phyloP scores from a whole-genome alignment of 1,140 invertebrate species.

The Temnothorax nylanderi region DNA sequence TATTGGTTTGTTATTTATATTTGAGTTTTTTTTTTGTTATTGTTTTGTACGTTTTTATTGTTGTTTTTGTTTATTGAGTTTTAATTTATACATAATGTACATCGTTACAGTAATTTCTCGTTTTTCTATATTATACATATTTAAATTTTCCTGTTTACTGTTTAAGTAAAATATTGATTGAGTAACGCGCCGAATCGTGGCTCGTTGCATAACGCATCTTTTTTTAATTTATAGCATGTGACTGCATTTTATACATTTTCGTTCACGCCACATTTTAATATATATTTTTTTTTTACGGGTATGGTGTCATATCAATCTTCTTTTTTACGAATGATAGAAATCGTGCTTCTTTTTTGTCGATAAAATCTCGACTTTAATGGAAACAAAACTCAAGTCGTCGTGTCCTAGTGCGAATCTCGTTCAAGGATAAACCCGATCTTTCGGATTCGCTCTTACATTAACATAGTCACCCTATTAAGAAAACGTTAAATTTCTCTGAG shows the following conservation, averaged over 20 bases:
- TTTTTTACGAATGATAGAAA: conserved; percentile 16
- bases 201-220: background rate
- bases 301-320: conserved; percentile 7
- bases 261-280: background rate
- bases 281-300: background rate
- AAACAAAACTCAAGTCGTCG: conserved; percentile 5
- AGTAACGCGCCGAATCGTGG: background rate
- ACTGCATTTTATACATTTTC: background rate
- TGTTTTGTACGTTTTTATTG: too few relatives aligned
- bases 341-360: background rate
- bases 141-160: background rate
- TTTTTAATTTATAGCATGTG: conserved; percentile 9
- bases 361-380: conserved; percentile 40
- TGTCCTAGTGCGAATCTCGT: conserved; percentile 45
- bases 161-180: conserved; percentile 10
- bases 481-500: conserved; percentile 28
- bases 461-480: conserved; percentile 44
- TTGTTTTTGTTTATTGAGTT: background rate
- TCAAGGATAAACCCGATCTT: conserved; percentile 42
- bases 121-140: background rate
- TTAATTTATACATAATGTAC: background rate
- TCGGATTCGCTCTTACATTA: conserved; percentile 25
- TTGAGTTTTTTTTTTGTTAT: too few relatives aligned
- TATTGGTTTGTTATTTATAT: background rate
- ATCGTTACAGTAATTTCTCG: background rate